Conservation (phyloP, 2,113 vertebrate genomes). For the Echinops telfairi region DNA sequence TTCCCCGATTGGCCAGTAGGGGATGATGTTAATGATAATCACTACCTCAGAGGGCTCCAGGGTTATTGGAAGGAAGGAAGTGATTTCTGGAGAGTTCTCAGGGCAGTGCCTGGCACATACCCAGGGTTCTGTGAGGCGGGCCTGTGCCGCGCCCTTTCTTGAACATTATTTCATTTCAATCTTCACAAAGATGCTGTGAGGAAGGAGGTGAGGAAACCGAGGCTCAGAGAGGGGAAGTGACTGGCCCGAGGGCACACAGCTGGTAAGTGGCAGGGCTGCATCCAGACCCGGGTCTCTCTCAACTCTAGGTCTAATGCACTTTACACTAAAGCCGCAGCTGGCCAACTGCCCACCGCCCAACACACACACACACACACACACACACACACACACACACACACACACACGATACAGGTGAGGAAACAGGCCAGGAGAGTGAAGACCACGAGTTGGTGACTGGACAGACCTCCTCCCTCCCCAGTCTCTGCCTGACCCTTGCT, state of each 20-base stretch:
- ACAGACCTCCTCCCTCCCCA: neutral
- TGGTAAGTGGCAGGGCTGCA: slow-evolving; percentile 78
- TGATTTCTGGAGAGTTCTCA: slow-evolving; percentile 14
- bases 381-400: too few relatives aligned
- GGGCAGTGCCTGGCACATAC: neutral
- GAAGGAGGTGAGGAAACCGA: slow-evolving; percentile 80
- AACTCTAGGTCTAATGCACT: slow-evolving; percentile 46
- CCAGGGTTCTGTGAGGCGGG: slow-evolving; percentile 71
- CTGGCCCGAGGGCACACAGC: slow-evolving; percentile 76
- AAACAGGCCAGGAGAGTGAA: slow-evolving; percentile 37
- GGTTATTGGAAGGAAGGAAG: slow-evolving; percentile 51
- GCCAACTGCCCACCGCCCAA: neutral
- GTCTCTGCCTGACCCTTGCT: neutral
- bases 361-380: too few relatives aligned
- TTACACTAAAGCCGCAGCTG: slow-evolving; percentile 40
- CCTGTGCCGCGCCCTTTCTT: slow-evolving; percentile 70
- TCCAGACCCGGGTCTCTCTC: slow-evolving; percentile 70
- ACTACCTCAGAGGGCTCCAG: slow-evolving; percentile 47
- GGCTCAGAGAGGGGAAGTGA: slow-evolving; percentile 80
- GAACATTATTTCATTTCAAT: slow-evolving; percentile 81
- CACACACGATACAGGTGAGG: neutral
- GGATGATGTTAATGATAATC: neutral
- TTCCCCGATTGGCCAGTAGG: slow-evolving; percentile 18
- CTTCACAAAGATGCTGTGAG: slow-evolving; percentile 83
- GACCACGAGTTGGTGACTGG: neutral